Percentiles rank a stretch among this genome's conserved stretches.
phyloP scores from a whole-genome alignment of 2,797 vertebrate genomes.

The Ciconia nigra region DNA sequence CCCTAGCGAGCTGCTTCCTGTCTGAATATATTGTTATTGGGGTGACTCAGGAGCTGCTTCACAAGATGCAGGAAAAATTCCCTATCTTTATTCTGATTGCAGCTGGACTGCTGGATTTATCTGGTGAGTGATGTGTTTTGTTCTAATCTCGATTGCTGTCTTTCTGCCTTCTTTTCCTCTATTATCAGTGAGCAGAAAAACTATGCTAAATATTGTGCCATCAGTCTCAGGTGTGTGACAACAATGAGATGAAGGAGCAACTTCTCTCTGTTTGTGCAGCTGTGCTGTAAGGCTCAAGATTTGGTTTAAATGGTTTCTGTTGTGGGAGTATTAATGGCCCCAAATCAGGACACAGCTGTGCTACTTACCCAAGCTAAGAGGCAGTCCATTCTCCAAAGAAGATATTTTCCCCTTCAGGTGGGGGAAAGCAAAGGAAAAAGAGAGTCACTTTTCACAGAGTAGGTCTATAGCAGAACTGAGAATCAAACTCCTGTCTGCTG shows the following conservation, averaged over 20 bases:
- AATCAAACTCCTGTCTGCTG: not conserved
- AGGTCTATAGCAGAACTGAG: not conserved
- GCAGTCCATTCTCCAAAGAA: not conserved
- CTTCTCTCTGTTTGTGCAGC: not conserved
- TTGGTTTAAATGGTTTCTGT: not conserved
- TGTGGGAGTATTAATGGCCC: not conserved
- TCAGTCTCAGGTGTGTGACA: not conserved
- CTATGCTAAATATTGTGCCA: not conserved
- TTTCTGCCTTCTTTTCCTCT: not conserved
- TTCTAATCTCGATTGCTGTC: not conserved
- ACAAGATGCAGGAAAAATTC: not conserved
- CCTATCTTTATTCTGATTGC: not conserved
- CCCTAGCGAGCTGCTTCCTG: not conserved
- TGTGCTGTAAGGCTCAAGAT: not conserved
- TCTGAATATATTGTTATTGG: accelerated
- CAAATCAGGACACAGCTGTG: not conserved
- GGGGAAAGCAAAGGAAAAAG: not conserved
- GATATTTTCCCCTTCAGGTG: accelerated
- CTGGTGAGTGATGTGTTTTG: slow-evolving; percentile 16
- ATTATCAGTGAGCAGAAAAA: not conserved
- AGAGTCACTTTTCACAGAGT: not conserved
- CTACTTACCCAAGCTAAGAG: not conserved
- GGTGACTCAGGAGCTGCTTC: not conserved
- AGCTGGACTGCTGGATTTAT: not conserved
- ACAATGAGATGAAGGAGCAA: not conserved